Percentiles rank a stretch among this genome's conserved stretches.
Evolutionary conservation across 2,113 vertebrate genomes (phyloP).

Genomic region (Procavia capensis): DNA sequence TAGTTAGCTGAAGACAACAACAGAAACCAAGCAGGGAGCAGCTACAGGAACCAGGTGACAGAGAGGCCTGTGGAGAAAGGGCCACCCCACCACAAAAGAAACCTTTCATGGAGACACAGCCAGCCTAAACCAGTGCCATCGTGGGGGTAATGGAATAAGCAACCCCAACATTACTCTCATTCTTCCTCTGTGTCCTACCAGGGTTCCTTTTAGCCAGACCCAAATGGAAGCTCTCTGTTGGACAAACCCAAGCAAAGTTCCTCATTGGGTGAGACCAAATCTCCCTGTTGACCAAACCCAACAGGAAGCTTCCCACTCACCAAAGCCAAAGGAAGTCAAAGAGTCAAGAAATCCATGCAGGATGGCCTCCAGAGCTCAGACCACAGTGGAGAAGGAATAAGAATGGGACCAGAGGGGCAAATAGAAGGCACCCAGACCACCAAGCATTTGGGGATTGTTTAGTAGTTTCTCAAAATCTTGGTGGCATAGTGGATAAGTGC

Average conservation of each 20-base stretch:
- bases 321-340: background rate
- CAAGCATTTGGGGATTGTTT: background rate
- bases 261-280: background rate
- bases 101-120: background rate
- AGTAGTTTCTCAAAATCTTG: no score
- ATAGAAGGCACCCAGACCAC: background rate
- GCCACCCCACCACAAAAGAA: background rate
- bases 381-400: background rate
- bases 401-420: background rate
- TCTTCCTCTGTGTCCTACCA: background rate
- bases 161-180: background rate
- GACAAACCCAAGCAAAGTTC: background rate
- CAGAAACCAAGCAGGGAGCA: background rate
- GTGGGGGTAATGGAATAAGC: rapidly evolving
- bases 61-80: background rate
- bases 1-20: background rate
- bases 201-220: background rate
- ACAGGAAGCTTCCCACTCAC: background rate
- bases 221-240: background rate
- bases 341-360: background rate
- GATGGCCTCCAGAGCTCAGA: background rate
- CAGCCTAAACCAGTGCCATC: background rate
- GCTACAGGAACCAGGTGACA: background rate
- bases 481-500: no score
- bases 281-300: background rate